phyloP scores from a whole-genome alignment of 2,888 invertebrate genomes.

The Drosophila ustulata region DNA sequence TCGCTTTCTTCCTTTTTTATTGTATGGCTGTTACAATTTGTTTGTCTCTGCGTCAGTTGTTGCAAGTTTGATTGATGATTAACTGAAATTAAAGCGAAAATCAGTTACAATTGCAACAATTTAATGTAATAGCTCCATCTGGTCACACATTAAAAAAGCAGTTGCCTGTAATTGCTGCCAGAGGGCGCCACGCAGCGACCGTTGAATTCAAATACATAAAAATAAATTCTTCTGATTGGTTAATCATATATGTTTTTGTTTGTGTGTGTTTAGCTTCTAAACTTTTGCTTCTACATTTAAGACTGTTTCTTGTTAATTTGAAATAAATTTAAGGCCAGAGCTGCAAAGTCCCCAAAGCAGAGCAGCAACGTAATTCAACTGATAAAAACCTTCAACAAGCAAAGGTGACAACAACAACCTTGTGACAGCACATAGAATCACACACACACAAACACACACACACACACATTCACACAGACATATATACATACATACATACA shows the following conservation, averaged over 20 bases:
- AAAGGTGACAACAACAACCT: conserved; percentile 13
- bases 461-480: background rate
- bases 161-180: background rate
- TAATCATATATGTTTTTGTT: background rate
- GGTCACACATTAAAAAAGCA: conserved; percentile 34
- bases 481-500: conserved; percentile 3
- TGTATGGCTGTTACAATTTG: background rate
- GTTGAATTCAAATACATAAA: conserved; percentile 39
- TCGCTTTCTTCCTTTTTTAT: background rate
- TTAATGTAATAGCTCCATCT: background rate
- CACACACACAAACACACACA: background rate
- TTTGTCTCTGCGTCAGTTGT: fast-evolving
- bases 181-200: conserved; percentile 39
- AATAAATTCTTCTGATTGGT: background rate
- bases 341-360: background rate
- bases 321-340: conserved; percentile 7
- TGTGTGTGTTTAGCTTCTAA: conserved; percentile 37
- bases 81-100: conserved; percentile 14
- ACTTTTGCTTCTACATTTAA: conserved; percentile 57
- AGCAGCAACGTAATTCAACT: conserved; percentile 22
- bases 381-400: conserved; percentile 33
- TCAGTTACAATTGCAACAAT: background rate
- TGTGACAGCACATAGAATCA: conserved; percentile 13
- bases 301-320: conserved; percentile 4
- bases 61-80: background rate